Base-by-base conservation (phyloP, 92 coral and sea anemone species). In the Anthopleura xanthogrammica region DNA sequence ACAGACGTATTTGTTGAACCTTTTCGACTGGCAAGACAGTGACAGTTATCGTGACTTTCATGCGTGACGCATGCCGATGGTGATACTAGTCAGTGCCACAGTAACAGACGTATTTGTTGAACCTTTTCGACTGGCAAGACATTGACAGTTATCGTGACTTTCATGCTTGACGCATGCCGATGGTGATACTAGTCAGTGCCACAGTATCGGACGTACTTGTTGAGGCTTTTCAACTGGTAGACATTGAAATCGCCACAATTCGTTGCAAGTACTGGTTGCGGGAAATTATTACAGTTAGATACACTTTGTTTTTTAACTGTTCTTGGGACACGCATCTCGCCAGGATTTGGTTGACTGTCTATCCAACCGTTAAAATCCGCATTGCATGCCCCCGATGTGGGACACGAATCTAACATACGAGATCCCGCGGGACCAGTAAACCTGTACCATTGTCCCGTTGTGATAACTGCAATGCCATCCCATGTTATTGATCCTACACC, bases 151-250 rank as follows among this genome's bases (percentile, higher is more conserved):
- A 46, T 29, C 36, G 36, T 29, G 36, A 29, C 36, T 29, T 0
- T 0, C 36, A 29, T 29, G 36, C 36, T 0, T 29, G 20, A 1
- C 65, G 5, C n/a, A 60, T 23, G 2, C 29, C 36, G 70, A 20
- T 20, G 14, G 11, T 29, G 29, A 5, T 23, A 20, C 70, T 78
- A 85, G 41, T 78, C 88, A 29, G 60, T 46, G 5, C 92, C 89
- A 55, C 92, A 89, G 78, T 89, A 89, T 2, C 92, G 89, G 11
- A 73, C 62, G 42, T 72, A 23, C n/a, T 87, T 82, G 80, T 80
- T 72, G 8, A 55, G 43, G 16, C 41, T 36, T 54, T 58, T 77
- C 19, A 89, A 60, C 85, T 50, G 79, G 83, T 86, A 89, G 8
- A 89, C 74, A 74, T 76, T 86, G 71, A 86, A 89, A 5, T 60